A percentile compares a stretch with the other conserved stretches of the same genome.
phyloP scores from a whole-genome alignment of 2,888 invertebrate species.

The Scaptomyza tumidula region DNA sequence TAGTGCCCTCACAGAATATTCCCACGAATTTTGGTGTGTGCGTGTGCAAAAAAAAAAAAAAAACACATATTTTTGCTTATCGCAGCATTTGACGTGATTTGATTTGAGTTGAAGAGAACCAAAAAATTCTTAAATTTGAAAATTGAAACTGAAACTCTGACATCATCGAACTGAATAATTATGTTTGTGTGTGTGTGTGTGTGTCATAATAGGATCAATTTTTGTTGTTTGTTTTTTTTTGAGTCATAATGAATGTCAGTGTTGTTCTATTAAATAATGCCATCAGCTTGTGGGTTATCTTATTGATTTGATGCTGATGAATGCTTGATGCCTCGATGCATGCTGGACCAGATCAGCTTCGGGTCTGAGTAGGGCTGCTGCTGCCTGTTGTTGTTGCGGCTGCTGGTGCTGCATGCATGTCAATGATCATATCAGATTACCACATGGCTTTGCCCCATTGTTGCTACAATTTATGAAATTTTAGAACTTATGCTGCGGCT shows the following conservation, averaged over 20 bases:
- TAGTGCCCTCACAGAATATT: constrained; percentile 54
- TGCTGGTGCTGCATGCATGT: constrained; percentile 64
- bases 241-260: constrained; percentile 65
- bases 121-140: neutral
- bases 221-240: constrained; percentile 36
- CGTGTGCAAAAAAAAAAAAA: constrained; percentile 13
- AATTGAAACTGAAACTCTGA: constrained; percentile 63
- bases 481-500: constrained; percentile 78
- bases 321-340: constrained; percentile 30
- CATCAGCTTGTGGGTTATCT: constrained; percentile 69
- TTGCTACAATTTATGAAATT: constrained; percentile 79
- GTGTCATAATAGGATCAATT: constrained; percentile 75
- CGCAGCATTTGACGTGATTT: constrained; percentile 73
- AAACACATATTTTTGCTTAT: constrained; percentile 59
- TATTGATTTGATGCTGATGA: constrained; percentile 56
- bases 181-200: constrained; percentile 3
- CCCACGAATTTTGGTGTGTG: constrained; percentile 63
- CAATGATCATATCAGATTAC: constrained; percentile 79
- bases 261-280: constrained; percentile 73
- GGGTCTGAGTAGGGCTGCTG: constrained; percentile 23
- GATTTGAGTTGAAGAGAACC: constrained; percentile 52
- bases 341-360: constrained; percentile 26
- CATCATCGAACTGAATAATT: constrained; percentile 66
- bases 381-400: neutral
- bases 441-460: constrained; percentile 75